These are phyloP conservation scores for Rachycentron canadum DNA, from an alignment of 2,797 vertebrate species.

Conservation along the genomic window DNA sequence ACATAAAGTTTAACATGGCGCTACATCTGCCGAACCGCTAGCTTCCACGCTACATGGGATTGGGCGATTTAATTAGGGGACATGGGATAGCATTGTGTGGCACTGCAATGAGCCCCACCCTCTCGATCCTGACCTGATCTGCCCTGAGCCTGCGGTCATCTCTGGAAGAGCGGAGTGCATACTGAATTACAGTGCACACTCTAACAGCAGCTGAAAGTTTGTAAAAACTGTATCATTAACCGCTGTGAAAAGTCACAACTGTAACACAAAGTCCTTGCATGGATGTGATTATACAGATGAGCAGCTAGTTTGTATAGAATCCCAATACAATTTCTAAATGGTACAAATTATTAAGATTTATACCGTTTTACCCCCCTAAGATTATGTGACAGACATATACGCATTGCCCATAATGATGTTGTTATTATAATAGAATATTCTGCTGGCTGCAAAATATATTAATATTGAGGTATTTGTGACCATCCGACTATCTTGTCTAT, in stretches of 20 bases:
- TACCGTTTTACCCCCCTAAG: constrained; percentile 34
- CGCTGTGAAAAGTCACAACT: constrained; percentile 15
- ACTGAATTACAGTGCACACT: constrained; percentile 3
- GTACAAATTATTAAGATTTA: constrained; percentile 36
- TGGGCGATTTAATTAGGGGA: constrained; percentile 92
- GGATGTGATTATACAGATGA: constrained; percentile 45
- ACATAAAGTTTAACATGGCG: constrained; percentile 99
- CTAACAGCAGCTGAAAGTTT: constrained; percentile 41
- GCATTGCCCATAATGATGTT: constrained; percentile 32
- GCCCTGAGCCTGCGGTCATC: constrained; percentile 31
- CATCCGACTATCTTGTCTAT: constrained; percentile 37
- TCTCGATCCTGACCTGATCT: constrained; percentile 40
- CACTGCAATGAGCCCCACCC: constrained; percentile 55
- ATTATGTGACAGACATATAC: constrained; percentile 40
- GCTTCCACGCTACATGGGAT: constrained; percentile 91
- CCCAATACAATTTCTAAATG: constrained; percentile 38
- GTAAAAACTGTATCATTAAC: constrained; percentile 28
- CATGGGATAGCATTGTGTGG: constrained; percentile 61
- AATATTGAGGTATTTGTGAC: constrained; percentile 47
- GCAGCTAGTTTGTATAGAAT: constrained; percentile 23
- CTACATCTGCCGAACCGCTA: constrained; percentile 96
- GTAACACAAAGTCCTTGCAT: constrained; percentile 14
- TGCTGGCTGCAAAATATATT: constrained; percentile 43
- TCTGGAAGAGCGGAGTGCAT: constrained; percentile 11
- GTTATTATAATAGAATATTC: constrained; percentile 47